Evolutionary conservation across 2,113 vertebrate genomes (phyloP).

Genomic region (Ardeotis arabs): DNA sequence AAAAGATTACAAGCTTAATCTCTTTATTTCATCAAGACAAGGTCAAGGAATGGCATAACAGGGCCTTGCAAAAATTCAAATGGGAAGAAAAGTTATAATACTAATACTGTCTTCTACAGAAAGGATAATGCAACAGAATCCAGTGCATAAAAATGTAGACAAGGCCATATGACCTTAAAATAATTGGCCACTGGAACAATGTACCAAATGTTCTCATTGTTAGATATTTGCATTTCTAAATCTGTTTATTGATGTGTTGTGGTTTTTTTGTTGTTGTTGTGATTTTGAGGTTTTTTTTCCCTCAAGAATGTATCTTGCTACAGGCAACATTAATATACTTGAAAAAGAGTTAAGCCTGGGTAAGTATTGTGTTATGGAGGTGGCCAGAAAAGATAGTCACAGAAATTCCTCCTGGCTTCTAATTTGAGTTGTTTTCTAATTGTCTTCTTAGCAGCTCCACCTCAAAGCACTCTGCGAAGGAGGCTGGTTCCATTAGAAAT

Average conservation of each 20-base stretch:
- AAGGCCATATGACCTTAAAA: neutral
- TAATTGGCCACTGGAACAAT: neutral
- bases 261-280: neutral
- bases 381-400: neutral
- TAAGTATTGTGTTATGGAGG: neutral
- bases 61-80: neutral
- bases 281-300: too few relatives aligned
- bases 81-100: neutral
- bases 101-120: neutral
- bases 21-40: neutral
- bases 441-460: neutral
- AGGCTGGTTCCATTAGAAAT: neutral
- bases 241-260: neutral
- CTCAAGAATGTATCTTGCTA: neutral
- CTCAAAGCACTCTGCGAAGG: neutral
- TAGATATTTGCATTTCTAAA: neutral
- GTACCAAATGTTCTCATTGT: neutral
- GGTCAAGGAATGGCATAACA: neutral
- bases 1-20: neutral
- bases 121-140: neutral
- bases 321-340: neutral
- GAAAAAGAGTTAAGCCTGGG: neutral
- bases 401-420: neutral
- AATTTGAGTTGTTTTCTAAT: neutral
- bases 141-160: neutral